Conservation (phyloP, 23 tunicate genomes). For the Phallusia fumigata region DNA sequence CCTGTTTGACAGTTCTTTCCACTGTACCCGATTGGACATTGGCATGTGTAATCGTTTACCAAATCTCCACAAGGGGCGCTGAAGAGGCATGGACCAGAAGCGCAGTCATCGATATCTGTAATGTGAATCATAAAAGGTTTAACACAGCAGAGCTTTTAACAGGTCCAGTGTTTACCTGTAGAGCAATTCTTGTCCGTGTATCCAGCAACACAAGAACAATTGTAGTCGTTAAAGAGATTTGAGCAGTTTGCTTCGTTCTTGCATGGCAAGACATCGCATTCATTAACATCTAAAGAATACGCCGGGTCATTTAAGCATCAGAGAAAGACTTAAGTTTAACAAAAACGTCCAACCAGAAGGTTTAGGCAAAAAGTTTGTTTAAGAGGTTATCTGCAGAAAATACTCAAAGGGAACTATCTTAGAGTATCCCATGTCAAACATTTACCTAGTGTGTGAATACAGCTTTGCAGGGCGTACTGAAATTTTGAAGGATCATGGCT, state of each 20-base stretch:
- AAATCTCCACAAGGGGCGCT: not conserved
- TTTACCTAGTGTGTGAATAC: too few species aligned
- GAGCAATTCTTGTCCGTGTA: slow-evolving; percentile 17
- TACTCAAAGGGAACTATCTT: too few species aligned
- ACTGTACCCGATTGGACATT: not conserved
- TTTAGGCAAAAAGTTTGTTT: too few species aligned
- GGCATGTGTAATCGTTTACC: not conserved
- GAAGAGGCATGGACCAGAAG: not conserved
- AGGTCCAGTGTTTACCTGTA: not conserved
- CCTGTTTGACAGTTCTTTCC: slow-evolving; percentile 9
- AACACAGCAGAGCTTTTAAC: not conserved
- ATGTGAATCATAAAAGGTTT: not conserved
- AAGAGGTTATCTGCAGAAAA: too few species aligned
- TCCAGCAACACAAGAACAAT: not conserved
- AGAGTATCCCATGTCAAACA: too few species aligned
- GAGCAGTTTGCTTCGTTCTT: not conserved
- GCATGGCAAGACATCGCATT: not conserved
- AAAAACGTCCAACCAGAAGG: too few species aligned
- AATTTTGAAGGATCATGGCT: too few species aligned
- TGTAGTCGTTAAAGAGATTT: slow-evolving; percentile 9
- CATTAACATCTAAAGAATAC: slow-evolving; percentile 18
- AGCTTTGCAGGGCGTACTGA: too few species aligned
- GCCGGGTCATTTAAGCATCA: too few species aligned
- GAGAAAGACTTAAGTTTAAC: too few species aligned
- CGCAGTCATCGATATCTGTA: not conserved